A percentile compares a stretch with the other conserved stretches of the same genome.
phyloP scores from a whole-genome alignment of 2,797 vertebrate species.

The Acipenser oxyrinchus region DNA sequence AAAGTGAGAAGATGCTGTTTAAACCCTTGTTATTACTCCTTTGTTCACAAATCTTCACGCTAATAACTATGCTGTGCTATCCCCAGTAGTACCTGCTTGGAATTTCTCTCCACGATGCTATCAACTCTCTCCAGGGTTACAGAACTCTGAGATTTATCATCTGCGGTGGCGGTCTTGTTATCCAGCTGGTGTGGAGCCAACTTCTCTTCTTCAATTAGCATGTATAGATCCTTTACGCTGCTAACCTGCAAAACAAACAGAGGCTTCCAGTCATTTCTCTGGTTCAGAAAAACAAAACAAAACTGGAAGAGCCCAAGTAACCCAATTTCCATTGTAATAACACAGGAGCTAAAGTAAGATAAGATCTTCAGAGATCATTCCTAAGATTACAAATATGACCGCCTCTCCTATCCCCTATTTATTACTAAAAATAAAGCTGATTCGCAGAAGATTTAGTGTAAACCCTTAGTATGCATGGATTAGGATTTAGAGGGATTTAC shows the following conservation, averaged over 20 bases:
- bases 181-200: conserved; percentile 68
- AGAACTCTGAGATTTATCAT: conserved; percentile 66
- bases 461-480: too few species aligned
- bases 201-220: conserved; percentile 85
- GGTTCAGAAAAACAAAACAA: conserved; percentile 20
- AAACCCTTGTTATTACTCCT: too few species aligned
- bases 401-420: too few species aligned
- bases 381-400: too few species aligned
- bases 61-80: not conserved
- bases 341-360: too few species aligned
- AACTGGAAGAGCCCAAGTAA: not conserved
- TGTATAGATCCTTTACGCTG: conserved; percentile 87
- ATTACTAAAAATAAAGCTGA: too few species aligned
- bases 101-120: conserved; percentile 38
- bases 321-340: too few species aligned
- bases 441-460: too few species aligned
- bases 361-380: too few species aligned
- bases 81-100: conserved; percentile 18
- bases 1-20: too few species aligned
- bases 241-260: conserved; percentile 64
- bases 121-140: conserved; percentile 32
- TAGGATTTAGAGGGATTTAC: too few species aligned
- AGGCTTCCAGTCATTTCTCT: not conserved
- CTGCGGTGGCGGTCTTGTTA: conserved; percentile 64
- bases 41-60: too few species aligned